Evolutionary conservation across 2,888 invertebrate genomes (phyloP), one percentile per base, ranked within the genome.

Genomic region (Physocephala rufipes): DNA sequence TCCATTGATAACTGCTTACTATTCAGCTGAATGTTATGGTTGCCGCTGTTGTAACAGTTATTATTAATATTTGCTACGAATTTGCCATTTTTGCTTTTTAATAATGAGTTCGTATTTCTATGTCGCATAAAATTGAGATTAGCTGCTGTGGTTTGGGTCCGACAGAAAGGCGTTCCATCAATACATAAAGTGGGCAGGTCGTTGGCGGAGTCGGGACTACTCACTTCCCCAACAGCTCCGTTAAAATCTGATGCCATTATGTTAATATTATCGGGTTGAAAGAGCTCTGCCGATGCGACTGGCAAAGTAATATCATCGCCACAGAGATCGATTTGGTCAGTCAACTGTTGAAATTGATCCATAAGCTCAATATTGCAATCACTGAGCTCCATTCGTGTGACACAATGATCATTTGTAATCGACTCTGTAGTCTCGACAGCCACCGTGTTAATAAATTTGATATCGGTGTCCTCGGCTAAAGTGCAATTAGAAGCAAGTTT

Each of bases 311-410:
- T 80, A 19, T 82, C 84, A 0, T 81, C 82, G 59, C 81, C 82
- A 70, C 80, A 79, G 21, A 85, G 73, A 73, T 85, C 85, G 36
- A 85, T 82, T 74, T 85, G 84, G 76, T 85, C 80, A 1, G 84
- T 85, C 36, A 82, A 71, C 28, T 67, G 68, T 62, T 85, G 82
- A 70, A 82, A 84, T 71, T 85, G 82, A 76, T 85, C 85, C 84
- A 85, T 85, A 9, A 85, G 75, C 71, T 85, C 85, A 63, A 85
- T 85, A 72, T 85, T 84, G 71, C 85, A 85, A 68, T 85, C 85
- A 9, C 81, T 81, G 4, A 85, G 67, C 68, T 84, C 84, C 28
- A 85, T 71, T n/a, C 79, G 80, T n/a, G 78, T 78, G 21, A 62
- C 55, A 9, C 71, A 72, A 64, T 59, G 45, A 7, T 59, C 63